Percentiles rank a stretch among this genome's conserved stretches.
Conservation (phyloP, 30 jellyfish, hydroid and myxozoan genomes). For the Hydractinia echinata region DNA sequence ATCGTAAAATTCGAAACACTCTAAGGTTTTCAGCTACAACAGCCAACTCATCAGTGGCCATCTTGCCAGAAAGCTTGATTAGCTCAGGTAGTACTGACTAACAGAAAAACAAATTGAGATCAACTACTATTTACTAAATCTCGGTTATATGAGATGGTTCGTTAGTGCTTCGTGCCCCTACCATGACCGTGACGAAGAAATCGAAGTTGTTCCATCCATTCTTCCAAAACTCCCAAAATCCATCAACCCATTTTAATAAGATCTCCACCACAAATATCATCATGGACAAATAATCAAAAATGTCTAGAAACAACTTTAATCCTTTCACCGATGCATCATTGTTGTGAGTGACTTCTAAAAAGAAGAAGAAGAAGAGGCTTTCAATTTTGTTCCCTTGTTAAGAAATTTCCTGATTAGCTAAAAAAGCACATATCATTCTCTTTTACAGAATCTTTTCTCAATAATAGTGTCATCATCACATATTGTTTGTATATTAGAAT, state of each 20-base stretch:
- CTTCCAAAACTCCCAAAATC: slow-evolving; percentile 67
- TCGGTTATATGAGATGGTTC: too few species aligned
- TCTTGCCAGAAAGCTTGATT: slow-evolving; percentile 54
- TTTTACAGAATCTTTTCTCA: too few species aligned
- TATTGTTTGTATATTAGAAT: too few species aligned
- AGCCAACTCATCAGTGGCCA: slow-evolving; percentile 37
- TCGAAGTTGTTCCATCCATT: slow-evolving; percentile 90
- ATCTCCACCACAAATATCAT: slow-evolving; percentile 66
- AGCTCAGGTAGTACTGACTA: slow-evolving; percentile 84
- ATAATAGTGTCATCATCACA: too few species aligned
- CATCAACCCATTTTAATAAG: slow-evolving; percentile 75
- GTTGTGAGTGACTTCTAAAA: slow-evolving; percentile 46
- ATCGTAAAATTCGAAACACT: slow-evolving; percentile 61
- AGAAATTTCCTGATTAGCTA: too few species aligned
- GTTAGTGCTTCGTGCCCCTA: slow-evolving; percentile 11
- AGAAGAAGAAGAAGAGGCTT: neutral
- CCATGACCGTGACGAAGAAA: slow-evolving; percentile 77
- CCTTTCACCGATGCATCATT: slow-evolving; percentile 21
- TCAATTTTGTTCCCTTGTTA: too few species aligned
- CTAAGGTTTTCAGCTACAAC: slow-evolving; percentile 77
- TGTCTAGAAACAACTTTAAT: slow-evolving; percentile 51
- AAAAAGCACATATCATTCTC: too few species aligned
- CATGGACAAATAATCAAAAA: slow-evolving; percentile 63
- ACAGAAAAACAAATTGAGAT: neutral
- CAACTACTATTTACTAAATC: neutral